Evolutionary conservation across 1,140 invertebrate species (phyloP).

Genomic region (Philopotamus ludificatus): DNA sequence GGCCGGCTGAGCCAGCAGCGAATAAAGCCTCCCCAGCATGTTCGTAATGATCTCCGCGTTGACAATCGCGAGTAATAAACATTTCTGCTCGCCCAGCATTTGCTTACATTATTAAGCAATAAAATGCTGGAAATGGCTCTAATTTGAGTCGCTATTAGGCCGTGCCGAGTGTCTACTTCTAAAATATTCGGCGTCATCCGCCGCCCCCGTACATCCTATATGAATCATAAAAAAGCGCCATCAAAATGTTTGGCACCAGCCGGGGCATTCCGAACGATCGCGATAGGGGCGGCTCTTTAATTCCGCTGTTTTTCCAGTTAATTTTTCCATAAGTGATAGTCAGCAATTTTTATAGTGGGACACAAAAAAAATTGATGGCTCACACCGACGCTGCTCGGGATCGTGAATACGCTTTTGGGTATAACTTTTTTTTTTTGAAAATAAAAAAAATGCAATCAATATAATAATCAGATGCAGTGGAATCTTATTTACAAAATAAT

Average conservation of each 20-base stretch:
- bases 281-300: too few species aligned
- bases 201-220: constrained; percentile 3
- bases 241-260: constrained; percentile 8
- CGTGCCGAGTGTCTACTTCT: constrained; percentile 7
- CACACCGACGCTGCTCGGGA: too few species aligned
- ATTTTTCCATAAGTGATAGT: too few species aligned
- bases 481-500: too few species aligned
- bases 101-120: constrained; percentile 42
- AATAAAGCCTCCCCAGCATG: constrained; percentile 27
- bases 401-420: too few species aligned
- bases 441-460: too few species aligned
- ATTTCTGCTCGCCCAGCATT: constrained; percentile 34
- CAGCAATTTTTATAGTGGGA: too few species aligned
- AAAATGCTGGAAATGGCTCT: constrained; percentile 40
- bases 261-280: neutral
- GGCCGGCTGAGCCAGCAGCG: constrained; percentile 28
- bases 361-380: too few species aligned
- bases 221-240: constrained; percentile 6
- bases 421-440: too few species aligned
- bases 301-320: too few species aligned
- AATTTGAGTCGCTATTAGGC: constrained; percentile 36
- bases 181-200: constrained; percentile 1
- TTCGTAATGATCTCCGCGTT: constrained; percentile 24
- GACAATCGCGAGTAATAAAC: constrained; percentile 29
- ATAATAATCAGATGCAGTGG: too few species aligned